Base-by-base conservation (phyloP, 1,140 invertebrate species). In the Pseudachorutes palmiensis region DNA sequence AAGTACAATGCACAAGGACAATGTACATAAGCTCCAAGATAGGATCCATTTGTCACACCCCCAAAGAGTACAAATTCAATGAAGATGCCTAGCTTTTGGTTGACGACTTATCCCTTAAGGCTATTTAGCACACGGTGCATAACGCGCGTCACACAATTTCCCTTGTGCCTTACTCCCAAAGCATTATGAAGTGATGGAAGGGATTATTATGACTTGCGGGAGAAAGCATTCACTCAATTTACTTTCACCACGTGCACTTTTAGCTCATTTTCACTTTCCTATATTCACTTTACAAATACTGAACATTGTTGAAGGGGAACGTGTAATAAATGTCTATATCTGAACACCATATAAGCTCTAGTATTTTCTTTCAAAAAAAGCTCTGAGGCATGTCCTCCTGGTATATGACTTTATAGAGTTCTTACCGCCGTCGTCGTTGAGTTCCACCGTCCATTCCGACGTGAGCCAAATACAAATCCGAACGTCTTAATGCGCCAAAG, bases 211-310 rank as follows among this genome's bases (percentile, higher is more conserved):
- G 36, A 45, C 36, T 45, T 45, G 36, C 36, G 36, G 36, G 36
- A 45, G 36, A 45, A 45, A 45, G 36, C 36, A 45, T 45, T 45
- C 36, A 45, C 36, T 45, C 36, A 45, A 45, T 45, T 45, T 45
- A 45, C 36, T 45, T 45, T 45, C 36, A 45, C 36, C 36, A 45
- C 36, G 36, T 45, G 9, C 36, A 45, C 36, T 45, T 19, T 45
- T 45, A 45, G 9, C 36, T 45, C 36, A 45, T 45, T 45, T 45
- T 45, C 36, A 45, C 36, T 45, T 19, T 9, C 36, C 9, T 45
- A 19, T 45, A 45, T 45, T 45, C 36, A 45, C 36, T 45, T 19
- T 45, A n/a, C n/a, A n/a, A n/a, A n/a, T 19, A 45, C 36, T 45
- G n/a, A 9, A 19, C 36, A 45, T 45, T 45, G 36, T 45, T 9